Conservation (phyloP, 1,140 invertebrate genomes). For the Achatina immaculata region DNA sequence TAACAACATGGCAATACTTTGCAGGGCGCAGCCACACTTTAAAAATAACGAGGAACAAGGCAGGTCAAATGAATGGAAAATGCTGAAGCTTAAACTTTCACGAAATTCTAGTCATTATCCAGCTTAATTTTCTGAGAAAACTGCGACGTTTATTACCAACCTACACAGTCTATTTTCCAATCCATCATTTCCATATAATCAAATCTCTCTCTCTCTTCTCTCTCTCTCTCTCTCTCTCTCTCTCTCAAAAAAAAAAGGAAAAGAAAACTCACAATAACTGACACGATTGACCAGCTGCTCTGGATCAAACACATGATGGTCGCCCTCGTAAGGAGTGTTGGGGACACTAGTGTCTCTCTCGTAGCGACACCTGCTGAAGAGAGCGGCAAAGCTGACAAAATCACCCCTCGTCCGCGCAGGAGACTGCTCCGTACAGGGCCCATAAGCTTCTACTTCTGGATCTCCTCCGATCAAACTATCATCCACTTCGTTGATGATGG, state of each 20-base stretch:
- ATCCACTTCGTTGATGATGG: neutral
- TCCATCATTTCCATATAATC: no score
- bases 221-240: constrained; percentile 26
- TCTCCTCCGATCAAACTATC: neutral
- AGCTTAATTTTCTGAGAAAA: no score
- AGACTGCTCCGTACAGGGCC: neutral
- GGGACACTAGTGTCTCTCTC: constrained; percentile 12
- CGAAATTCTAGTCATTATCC: no score
- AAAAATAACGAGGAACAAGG: no score
- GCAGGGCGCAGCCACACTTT: no score
- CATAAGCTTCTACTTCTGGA: neutral
- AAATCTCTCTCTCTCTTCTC: no score
- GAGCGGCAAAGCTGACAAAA: neutral
- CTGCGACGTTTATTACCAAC: no score
- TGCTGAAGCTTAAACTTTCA: no score
- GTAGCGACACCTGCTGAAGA: neutral
- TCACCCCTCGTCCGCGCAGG: neutral
- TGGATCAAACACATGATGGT: neutral
- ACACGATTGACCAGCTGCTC: constrained; percentile 11
- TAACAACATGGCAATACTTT: no score
- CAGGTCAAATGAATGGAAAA: no score
- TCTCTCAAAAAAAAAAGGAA: neutral
- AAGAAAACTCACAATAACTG: constrained; percentile 9
- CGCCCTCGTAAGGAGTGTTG: neutral
- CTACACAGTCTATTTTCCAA: no score